Evolutionary conservation across 2,113 vertebrate genomes (phyloP).

Genomic region (Trematocara nigrifrons): DNA sequence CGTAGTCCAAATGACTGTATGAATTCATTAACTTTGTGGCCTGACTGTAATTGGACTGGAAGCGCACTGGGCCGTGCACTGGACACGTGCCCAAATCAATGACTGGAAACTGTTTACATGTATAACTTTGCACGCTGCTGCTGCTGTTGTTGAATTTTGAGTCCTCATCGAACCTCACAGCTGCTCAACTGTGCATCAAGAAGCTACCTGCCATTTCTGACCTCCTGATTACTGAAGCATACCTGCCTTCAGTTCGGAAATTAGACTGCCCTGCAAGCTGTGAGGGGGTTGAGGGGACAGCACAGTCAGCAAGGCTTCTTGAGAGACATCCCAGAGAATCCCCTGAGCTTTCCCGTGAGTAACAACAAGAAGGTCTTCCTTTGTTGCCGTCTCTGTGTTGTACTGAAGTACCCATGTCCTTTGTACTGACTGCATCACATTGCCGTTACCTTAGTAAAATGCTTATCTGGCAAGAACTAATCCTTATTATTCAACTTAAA

Average conservation of each 20-base stretch:
- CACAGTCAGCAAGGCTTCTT: slow-evolving; percentile 7
- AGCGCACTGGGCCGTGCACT: slow-evolving; percentile 17
- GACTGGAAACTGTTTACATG: slow-evolving; percentile 15
- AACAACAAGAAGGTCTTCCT: slow-evolving; percentile 18
- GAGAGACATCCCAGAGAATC: slow-evolving; percentile 8
- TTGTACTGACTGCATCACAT: background rate
- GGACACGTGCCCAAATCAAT: slow-evolving; percentile 55
- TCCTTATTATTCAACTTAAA: background rate
- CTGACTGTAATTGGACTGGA: slow-evolving; percentile 54
- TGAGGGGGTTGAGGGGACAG: background rate
- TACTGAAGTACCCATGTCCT: background rate
- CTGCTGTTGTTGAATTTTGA: background rate
- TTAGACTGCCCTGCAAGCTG: slow-evolving; percentile 2
- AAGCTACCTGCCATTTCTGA: background rate
- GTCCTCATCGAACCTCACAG: background rate
- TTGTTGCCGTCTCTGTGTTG: background rate
- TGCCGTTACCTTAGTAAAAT: slow-evolving; percentile 4
- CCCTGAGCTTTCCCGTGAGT: background rate
- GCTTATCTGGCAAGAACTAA: slow-evolving; percentile 6
- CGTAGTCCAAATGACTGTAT: slow-evolving; percentile 43
- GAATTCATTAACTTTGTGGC: slow-evolving; percentile 57
- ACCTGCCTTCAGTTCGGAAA: slow-evolving; percentile 5
- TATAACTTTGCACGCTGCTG: background rate
- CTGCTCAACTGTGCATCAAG: background rate
- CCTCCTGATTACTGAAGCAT: background rate